Conservation (phyloP, 1,140 invertebrate species). For the Melitaea cinxia region DNA sequence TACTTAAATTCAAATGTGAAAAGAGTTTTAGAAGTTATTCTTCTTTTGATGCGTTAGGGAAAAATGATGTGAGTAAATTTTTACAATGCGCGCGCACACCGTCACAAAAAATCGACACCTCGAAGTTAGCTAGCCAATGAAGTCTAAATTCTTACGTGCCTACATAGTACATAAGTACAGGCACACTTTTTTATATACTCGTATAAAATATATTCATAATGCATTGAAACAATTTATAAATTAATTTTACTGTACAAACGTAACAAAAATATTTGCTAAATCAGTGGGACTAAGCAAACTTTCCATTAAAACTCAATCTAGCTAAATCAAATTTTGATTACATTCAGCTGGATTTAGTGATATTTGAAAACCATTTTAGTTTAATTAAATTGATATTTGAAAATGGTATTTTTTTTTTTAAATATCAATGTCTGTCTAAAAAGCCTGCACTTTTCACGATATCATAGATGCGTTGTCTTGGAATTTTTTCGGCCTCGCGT, state of each 20-base stretch:
- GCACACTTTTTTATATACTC: background rate
- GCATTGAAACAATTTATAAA: background rate
- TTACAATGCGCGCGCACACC: no score
- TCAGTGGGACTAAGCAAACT: background rate
- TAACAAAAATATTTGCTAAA: background rate
- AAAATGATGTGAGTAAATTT: no score
- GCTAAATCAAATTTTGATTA: background rate
- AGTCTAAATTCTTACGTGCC: no score
- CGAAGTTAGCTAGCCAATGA: no score
- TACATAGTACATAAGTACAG: no score
- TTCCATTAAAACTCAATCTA: background rate
- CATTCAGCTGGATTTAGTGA: no score
- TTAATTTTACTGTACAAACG: background rate
- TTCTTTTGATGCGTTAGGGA: no score
- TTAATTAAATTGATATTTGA: no score
- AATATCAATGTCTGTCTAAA: conserved; percentile 59
- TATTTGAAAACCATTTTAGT: no score
- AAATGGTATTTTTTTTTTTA: background rate
- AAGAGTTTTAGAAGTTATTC: no score
- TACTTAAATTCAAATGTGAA: background rate
- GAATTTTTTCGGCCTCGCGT: conserved; percentile 90
- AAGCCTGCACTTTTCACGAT: conserved; percentile 88
- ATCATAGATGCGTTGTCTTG: conserved; percentile 87
- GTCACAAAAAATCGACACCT: no score
- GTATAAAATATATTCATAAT: conserved; percentile 6